A percentile compares a stretch with the other conserved stretches of the same genome.
These are phyloP conservation scores for Rhodeus uyekii DNA, from an alignment of 2,797 vertebrate species.

Conservation along the genomic window DNA sequence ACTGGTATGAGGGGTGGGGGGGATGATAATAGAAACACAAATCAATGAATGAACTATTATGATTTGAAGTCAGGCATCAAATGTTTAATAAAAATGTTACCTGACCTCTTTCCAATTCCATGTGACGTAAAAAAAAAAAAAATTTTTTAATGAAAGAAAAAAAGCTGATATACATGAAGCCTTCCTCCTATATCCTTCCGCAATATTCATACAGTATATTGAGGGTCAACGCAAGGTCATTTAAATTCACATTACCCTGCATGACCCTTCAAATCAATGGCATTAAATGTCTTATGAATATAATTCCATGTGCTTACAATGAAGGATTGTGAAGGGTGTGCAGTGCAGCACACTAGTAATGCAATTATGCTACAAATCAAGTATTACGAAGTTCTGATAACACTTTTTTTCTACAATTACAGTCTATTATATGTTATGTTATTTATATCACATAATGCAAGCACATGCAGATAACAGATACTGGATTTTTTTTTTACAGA, in stretches of 20 bases:
- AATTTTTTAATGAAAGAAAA: not conserved
- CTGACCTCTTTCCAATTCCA: not conserved
- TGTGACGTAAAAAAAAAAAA: not conserved
- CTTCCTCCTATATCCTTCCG: not conserved
- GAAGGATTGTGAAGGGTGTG: not conserved
- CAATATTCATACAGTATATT: slow-evolving; percentile 12
- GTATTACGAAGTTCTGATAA: not conserved
- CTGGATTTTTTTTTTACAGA: not conserved
- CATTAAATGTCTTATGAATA: slow-evolving; percentile 10
- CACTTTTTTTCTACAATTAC: not conserved
- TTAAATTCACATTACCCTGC: slow-evolving; percentile 1
- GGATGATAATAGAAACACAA: not conserved
- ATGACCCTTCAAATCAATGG: slow-evolving; percentile 1
- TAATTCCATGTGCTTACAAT: not conserved
- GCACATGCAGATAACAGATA: slow-evolving; percentile 9
- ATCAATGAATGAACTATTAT: not conserved
- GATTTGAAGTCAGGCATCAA: not conserved
- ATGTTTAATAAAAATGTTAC: slow-evolving; percentile 2
- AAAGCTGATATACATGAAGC: slow-evolving; percentile 26
- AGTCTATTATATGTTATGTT: not conserved
- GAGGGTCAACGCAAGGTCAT: not conserved
- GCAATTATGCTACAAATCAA: not conserved
- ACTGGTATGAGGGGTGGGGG: too few relatives aligned
- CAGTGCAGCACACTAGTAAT: not conserved
- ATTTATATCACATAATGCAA: slow-evolving; percentile 9